Evolutionary conservation across 2,888 invertebrate genomes (phyloP).

Genomic region (Phyllotreta cruciferae): DNA sequence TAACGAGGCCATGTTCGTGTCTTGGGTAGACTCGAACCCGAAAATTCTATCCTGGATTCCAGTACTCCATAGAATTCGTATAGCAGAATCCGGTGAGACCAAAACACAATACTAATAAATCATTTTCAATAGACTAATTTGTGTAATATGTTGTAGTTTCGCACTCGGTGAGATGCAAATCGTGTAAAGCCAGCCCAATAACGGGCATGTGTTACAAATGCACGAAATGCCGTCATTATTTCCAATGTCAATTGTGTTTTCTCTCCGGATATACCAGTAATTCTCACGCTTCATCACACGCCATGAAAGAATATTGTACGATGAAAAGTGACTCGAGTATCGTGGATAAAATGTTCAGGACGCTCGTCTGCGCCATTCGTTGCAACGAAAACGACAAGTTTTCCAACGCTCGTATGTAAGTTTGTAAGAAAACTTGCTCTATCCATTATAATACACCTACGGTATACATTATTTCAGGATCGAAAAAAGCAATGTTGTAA

Average conservation of each 20-base stretch:
- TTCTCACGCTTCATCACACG: conserved; percentile 71
- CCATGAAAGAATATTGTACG: conserved; percentile 70
- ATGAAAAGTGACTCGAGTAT: conserved; percentile 43
- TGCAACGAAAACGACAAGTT: conserved; percentile 45
- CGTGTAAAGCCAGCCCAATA: conserved; percentile 67
- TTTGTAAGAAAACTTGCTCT: background rate
- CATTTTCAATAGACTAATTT: background rate
- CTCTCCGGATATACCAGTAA: conserved; percentile 66
- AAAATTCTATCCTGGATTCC: conserved; percentile 72
- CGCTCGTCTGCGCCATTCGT: conserved; percentile 49
- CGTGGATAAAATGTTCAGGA: conserved; percentile 47
- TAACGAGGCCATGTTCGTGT: conserved; percentile 70
- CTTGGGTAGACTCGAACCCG: conserved; percentile 73
- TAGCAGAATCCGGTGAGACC: conserved; percentile 65
- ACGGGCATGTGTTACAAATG: conserved; percentile 71
- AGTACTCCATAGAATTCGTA: conserved; percentile 68
- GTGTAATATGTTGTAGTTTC: conserved; percentile 56
- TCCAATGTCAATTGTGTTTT: conserved; percentile 74
- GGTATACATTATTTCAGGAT: conserved; percentile 32
- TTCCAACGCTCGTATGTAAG: conserved; percentile 29
- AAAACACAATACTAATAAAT: background rate
- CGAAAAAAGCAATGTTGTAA: conserved; percentile 45
- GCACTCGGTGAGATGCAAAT: conserved; percentile 68
- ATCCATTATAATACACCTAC: conserved; percentile 9
- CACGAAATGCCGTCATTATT: conserved; percentile 69